Conservation (phyloP, 2,888 invertebrate genomes). For the Hydraecia micacea region DNA sequence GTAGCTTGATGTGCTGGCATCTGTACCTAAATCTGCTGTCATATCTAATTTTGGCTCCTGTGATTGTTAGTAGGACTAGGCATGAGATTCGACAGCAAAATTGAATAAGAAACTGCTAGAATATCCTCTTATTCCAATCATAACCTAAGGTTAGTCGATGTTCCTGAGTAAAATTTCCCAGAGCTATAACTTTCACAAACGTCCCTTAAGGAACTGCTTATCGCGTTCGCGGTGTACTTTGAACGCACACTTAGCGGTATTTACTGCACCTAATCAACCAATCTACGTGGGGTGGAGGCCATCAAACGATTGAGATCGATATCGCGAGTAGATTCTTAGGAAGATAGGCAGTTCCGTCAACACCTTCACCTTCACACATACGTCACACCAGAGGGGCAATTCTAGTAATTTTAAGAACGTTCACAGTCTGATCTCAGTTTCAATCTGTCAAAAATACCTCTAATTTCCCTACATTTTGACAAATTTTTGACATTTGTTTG, state of each 20-base stretch:
- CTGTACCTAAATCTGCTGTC: neutral
- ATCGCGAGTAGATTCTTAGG: slow-evolving; percentile 39
- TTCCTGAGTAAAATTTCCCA: neutral
- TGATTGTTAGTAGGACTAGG: neutral
- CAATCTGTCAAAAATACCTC: too few species aligned
- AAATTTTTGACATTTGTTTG: too few species aligned
- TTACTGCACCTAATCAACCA: slow-evolving; percentile 27
- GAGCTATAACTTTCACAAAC: neutral
- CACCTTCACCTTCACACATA: neutral
- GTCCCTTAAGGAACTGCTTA: slow-evolving; percentile 1
- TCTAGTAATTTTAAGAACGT: too few species aligned
- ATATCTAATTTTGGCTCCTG: neutral
- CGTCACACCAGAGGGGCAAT: too few species aligned
- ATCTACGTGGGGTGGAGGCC: slow-evolving; percentile 22
- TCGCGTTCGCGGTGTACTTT: neutral
- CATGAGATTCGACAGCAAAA: neutral
- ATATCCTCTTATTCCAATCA: neutral
- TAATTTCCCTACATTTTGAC: too few species aligned
- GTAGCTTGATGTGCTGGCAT: too few species aligned
- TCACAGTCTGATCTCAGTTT: too few species aligned
- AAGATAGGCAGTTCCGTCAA: slow-evolving; percentile 22
- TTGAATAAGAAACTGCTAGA: neutral
- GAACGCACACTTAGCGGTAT: neutral
- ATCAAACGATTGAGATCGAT: slow-evolving; percentile 43
- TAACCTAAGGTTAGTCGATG: neutral